These are phyloP conservation scores for Agrilus planipennis DNA, from an alignment of 1,140 invertebrate species.

Conservation along the genomic window DNA sequence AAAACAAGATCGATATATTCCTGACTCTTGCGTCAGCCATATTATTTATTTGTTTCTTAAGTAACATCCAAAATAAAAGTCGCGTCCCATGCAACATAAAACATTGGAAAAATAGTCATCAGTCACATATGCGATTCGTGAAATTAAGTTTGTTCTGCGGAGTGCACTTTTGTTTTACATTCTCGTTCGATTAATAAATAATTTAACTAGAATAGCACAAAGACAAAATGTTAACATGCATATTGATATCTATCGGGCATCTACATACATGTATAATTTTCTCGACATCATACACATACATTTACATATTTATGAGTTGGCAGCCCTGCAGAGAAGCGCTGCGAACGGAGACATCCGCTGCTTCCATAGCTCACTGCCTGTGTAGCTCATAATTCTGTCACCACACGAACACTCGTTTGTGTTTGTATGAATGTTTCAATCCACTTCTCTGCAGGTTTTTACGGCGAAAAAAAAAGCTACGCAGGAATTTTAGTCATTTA, in stretches of 20 bases:
- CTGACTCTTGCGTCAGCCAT: no score
- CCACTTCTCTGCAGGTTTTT: constrained; percentile 17
- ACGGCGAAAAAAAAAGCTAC: constrained; percentile 11
- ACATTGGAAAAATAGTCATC: no score
- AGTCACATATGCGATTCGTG: no score
- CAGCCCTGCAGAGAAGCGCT: constrained; percentile 11
- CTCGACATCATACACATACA: constrained; percentile 8
- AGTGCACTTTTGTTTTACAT: no score
- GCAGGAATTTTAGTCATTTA: constrained; percentile 14
- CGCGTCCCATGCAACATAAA: no score
- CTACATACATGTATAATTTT: constrained; percentile 32
- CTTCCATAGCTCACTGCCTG: constrained; percentile 19
- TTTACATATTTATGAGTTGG: constrained; percentile 28
- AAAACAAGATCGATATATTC: no score
- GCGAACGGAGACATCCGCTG: constrained; percentile 20
- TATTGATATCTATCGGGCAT: constrained; percentile 34
- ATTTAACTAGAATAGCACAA: no score
- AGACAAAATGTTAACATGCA: constrained; percentile 17
- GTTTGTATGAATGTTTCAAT: constrained; percentile 27
- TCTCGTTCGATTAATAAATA: neutral
- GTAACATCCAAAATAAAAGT: no score
- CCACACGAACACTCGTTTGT: constrained; percentile 23
- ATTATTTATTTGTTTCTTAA: no score
- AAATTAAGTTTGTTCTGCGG: no score
- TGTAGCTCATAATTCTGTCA: constrained; percentile 31